These are phyloP conservation scores for Perca fluviatilis DNA, from an alignment of 2,113 vertebrate genomes.

Conservation along the genomic window DNA sequence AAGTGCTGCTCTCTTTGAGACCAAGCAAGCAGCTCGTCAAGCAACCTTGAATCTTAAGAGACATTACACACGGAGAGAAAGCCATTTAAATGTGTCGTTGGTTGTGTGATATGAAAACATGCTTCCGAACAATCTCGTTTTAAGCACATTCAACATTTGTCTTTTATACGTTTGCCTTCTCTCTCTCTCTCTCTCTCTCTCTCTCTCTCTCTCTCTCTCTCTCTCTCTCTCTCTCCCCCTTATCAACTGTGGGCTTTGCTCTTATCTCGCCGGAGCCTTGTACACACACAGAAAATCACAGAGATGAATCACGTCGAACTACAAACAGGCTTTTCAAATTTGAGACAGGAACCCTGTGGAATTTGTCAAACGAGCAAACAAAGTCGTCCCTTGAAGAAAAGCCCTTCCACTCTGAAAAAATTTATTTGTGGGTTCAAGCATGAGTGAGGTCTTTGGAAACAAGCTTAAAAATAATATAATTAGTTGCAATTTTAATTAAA, in stretches of 20 bases:
- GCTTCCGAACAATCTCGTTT: constrained; percentile 23
- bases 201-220: neutral
- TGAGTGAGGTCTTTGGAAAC: constrained; percentile 49
- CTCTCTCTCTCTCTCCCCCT: constrained; percentile 19
- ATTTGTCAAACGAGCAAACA: constrained; percentile 34
- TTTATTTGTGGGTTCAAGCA: constrained; percentile 1
- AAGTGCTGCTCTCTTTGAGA: too few species aligned
- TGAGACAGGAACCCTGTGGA: constrained; percentile 15
- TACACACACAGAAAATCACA: constrained; percentile 50
- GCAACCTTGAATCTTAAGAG: constrained; percentile 11
- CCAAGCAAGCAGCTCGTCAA: too few species aligned
- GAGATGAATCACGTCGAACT: constrained; percentile 41
- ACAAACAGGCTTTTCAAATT: constrained; percentile 34
- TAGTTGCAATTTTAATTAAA: constrained; percentile 60
- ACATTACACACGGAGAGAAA: neutral
- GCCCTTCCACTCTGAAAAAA: neutral
- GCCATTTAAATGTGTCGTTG: constrained; percentile 29
- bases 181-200: neutral
- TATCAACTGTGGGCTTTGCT: constrained; percentile 50
- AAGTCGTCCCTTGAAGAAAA: constrained; percentile 37
- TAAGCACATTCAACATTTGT: neutral
- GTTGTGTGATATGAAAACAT: constrained; percentile 31
- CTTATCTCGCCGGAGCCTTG: constrained; percentile 50
- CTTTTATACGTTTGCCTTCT: constrained; percentile 39
- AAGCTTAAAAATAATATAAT: constrained; percentile 56